phyloP scores from a whole-genome alignment of 2,113 vertebrate species.

The Melierax canorus region DNA sequence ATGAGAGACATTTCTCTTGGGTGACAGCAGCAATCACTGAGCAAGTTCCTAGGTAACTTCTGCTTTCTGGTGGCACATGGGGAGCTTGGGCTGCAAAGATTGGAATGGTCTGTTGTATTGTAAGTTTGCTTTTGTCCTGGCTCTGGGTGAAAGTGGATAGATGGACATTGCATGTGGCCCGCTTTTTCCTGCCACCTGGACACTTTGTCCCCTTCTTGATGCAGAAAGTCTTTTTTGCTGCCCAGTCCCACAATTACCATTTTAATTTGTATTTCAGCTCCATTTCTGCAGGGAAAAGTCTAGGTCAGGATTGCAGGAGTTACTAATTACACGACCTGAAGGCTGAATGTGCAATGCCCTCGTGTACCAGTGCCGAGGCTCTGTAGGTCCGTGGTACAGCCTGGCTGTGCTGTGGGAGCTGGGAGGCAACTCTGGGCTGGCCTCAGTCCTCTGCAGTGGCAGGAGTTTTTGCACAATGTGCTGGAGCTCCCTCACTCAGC shows the following conservation, averaged over 20 bases:
- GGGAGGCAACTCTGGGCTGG: neutral
- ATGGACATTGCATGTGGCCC: neutral
- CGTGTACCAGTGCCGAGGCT: neutral
- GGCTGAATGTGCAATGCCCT: neutral
- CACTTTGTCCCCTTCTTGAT: neutral
- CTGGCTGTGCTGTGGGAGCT: accelerated
- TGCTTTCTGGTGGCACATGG: neutral
- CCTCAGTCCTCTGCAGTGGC: neutral
- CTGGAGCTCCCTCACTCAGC: neutral
- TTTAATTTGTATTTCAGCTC: neutral
- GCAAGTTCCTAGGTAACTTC: neutral
- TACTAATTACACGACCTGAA: neutral
- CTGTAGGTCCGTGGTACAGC: accelerated
- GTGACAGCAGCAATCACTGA: neutral
- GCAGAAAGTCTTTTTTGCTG: neutral
- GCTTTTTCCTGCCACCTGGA: neutral
- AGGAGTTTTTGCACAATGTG: accelerated
- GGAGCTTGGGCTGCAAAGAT: neutral
- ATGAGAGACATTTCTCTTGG: neutral
- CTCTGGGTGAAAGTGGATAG: neutral
- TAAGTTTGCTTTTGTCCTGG: neutral
- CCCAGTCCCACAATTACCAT: neutral
- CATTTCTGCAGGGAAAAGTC: neutral
- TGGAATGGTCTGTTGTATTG: neutral
- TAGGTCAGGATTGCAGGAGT: neutral